Conservation (phyloP, 92 coral and sea anemone genomes). For the Phenganax stokvisi region DNA sequence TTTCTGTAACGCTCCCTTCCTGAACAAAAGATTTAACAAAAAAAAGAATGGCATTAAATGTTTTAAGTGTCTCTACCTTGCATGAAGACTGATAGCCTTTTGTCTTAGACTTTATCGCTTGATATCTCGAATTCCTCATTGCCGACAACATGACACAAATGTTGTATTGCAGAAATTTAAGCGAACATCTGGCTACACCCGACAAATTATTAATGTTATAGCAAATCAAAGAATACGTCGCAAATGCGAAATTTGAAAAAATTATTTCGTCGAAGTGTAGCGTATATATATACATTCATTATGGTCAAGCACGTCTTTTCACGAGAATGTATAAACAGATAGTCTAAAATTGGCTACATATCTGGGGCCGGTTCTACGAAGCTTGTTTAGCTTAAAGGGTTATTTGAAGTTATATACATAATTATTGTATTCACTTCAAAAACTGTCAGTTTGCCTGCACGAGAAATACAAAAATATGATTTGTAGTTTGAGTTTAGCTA, state of each 20-base stretch:
- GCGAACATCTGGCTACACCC: background rate
- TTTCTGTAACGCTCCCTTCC: too few species aligned
- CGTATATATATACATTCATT: too few species aligned
- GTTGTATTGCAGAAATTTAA: background rate
- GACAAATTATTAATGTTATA: background rate
- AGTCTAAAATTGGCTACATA: too few species aligned
- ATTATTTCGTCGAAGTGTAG: too few species aligned
- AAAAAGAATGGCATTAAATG: background rate
- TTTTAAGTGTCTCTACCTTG: background rate
- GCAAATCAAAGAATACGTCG: constrained; percentile 3
- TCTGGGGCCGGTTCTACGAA: too few species aligned
- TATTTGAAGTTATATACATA: too few species aligned
- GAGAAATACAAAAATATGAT: too few species aligned
- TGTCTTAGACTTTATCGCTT: background rate
- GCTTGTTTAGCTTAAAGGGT: too few species aligned
- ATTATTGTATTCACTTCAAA: too few species aligned
- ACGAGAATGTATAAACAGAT: background rate
- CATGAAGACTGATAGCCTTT: background rate
- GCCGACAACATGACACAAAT: background rate
- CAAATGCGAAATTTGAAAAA: constrained; percentile 5
- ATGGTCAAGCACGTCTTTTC: background rate
- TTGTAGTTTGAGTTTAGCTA: too few species aligned
- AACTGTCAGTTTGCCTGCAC: too few species aligned
- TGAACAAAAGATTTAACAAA: too few species aligned
- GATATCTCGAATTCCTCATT: background rate